Evolutionary conservation across 2,113 vertebrate species (phyloP).

Genomic region (Cacatua alba): DNA sequence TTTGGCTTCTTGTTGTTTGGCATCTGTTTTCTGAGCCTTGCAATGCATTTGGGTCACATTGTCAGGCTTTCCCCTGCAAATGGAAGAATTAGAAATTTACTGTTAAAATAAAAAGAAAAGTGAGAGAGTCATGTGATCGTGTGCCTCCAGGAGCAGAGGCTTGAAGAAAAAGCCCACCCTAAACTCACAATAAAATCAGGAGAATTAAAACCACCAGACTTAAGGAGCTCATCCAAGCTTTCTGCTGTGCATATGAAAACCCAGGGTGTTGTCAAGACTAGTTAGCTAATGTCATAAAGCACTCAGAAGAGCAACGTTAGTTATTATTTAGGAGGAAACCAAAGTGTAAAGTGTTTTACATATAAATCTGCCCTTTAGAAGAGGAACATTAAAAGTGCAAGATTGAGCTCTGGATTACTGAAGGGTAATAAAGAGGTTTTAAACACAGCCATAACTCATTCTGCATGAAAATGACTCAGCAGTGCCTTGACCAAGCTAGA

Average conservation of each 20-base stretch:
- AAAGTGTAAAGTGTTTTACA: conserved; percentile 66
- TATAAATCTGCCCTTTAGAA: conserved; percentile 60
- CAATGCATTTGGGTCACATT: background rate
- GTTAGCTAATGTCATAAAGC: conserved; percentile 58
- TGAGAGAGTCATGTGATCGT: background rate
- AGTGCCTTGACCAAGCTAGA: conserved; percentile 26
- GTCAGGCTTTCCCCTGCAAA: background rate
- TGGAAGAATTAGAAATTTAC: conserved; percentile 2
- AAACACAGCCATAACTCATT: conserved; percentile 48
- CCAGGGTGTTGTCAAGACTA: conserved; percentile 58
- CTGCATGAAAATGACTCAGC: conserved; percentile 56
- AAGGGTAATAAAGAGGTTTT: conserved; percentile 44
- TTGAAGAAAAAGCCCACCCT: conserved; percentile 43
- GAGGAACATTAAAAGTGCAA: background rate
- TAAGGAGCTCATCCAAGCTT: conserved; percentile 43
- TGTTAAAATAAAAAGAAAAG: background rate
- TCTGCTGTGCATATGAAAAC: conserved; percentile 60
- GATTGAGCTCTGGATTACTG: conserved; percentile 38
- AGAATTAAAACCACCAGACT: conserved; percentile 51
- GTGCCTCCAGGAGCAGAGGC: conserved; percentile 45
- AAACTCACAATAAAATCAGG: conserved; percentile 41
- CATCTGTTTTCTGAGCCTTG: conserved; percentile 3
- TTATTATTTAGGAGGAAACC: conserved; percentile 67
- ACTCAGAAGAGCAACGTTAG: conserved; percentile 36
- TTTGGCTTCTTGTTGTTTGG: background rate